Evolutionary conservation across 2,113 vertebrate species (phyloP), one percentile per base, ranked within the genome.

Genomic region (Myiozetetes cayanensis): DNA sequence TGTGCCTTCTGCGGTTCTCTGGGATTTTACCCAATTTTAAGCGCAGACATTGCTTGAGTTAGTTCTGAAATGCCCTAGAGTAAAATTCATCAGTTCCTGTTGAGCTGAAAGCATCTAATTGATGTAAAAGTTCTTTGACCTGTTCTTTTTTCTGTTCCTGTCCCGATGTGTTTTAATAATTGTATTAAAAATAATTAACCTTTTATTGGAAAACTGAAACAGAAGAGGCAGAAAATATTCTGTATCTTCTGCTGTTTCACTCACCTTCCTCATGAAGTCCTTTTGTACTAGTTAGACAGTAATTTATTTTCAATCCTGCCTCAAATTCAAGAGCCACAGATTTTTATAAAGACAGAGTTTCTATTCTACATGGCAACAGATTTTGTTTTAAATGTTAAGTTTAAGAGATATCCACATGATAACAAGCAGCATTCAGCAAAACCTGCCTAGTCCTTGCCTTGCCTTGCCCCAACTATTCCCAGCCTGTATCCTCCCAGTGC

Each of bases 11-110:
- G 21, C 37, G n/a, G 15, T 83, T 90, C 37, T 73, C 79, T 63
- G 63, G 63, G 53, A 80, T 92, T 90, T 80, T 73, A 90, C 68
- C 33, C 85, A 73, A 46, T 93, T 93, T 85, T 70, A 73, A 84
- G 50, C 56, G 75, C 72, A 92, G 72, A 27, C 46, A 43, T 55
- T 50, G 31, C 72, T 83, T 90, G n/a, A 76, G 37, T 70, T 70
- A 96, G 72, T 66, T 77, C 85, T 88, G 49, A 94, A 95, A 86
- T 33, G 16, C 67, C 72, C 72, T 39, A 4, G 33, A 71, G 95
- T 70, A 77, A 83, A 90, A 90, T 63, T 59, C 20, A 75, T 58
- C 71, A 73, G 71, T 82, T 53, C 53, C 50, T 31, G 39, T n/a
- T 73, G 49, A 90, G 74, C 49, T 68, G 67, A 91, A 87, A 90